phyloP scores from a whole-genome alignment of 2,113 vertebrate species.

The Megaceryle maxima region DNA sequence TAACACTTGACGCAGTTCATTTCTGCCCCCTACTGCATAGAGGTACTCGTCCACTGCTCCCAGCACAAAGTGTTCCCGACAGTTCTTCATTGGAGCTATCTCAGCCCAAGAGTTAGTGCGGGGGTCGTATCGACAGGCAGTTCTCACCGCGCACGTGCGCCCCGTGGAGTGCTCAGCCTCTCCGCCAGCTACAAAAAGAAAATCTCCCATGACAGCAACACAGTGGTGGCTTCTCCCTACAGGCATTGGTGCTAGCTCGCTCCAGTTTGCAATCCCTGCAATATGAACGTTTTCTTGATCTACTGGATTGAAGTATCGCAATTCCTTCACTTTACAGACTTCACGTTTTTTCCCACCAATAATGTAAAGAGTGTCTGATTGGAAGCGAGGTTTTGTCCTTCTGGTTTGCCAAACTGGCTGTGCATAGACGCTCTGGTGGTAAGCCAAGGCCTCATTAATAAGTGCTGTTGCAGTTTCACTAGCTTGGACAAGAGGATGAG shows the following conservation, averaged over 20 bases:
- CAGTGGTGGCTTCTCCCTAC: slow-evolving; percentile 94
- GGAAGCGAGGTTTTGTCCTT: slow-evolving; percentile 89
- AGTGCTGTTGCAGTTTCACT: slow-evolving; percentile 85
- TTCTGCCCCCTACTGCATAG: slow-evolving; percentile 91
- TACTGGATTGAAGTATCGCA: slow-evolving; percentile 92
- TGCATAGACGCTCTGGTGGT: slow-evolving; percentile 88
- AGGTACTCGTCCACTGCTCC: slow-evolving; percentile 89
- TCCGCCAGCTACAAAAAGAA: slow-evolving; percentile 93
- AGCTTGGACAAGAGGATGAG: slow-evolving; percentile 87
- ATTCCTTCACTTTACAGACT: slow-evolving; percentile 88
- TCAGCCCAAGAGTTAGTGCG: slow-evolving; percentile 91
- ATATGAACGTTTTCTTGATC: slow-evolving; percentile 87
- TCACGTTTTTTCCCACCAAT: slow-evolving; percentile 91
- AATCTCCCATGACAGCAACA: slow-evolving; percentile 94
- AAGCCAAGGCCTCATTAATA: slow-evolving; percentile 91
- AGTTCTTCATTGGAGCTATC: slow-evolving; percentile 95
- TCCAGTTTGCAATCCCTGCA: slow-evolving; percentile 91
- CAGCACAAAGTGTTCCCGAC: slow-evolving; percentile 94
- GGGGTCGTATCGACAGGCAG: slow-evolving; percentile 91
- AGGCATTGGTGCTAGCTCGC: slow-evolving; percentile 89
- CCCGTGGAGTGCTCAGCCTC: slow-evolving; percentile 91
- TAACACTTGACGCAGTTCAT: slow-evolving; percentile 92
- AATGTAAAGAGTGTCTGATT: slow-evolving; percentile 93
- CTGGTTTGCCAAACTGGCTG: slow-evolving; percentile 92
- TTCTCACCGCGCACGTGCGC: slow-evolving; percentile 89